Conservation (phyloP, 2,797 vertebrate genomes). For the Chaetophractus vellerosus region DNA sequence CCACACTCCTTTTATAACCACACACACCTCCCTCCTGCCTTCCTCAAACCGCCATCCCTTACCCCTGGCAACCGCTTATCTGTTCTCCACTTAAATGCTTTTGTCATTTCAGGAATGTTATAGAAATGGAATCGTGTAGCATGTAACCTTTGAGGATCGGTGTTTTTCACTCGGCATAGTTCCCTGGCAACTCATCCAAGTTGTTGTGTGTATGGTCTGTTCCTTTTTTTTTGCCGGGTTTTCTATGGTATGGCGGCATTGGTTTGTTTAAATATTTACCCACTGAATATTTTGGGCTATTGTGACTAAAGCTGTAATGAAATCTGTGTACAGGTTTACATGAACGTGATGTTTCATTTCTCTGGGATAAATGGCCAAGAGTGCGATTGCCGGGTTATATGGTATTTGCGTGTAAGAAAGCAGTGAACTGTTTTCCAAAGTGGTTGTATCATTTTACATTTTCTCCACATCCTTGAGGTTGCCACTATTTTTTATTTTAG, state of each 20-base stretch:
- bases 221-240: not conserved
- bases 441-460: not conserved
- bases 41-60: not conserved
- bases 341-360: not conserved
- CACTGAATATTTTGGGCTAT: not conserved
- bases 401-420: not conserved
- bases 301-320: not conserved
- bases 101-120: constrained; percentile 18
- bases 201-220: not conserved
- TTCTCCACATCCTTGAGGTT: not conserved
- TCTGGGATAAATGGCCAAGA: constrained; percentile 26
- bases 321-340: not conserved
- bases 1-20: not conserved
- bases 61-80: not conserved
- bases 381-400: not conserved
- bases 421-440: not conserved
- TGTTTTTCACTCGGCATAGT: not conserved
- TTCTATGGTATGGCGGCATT: not conserved
- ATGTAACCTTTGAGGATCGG: not conserved
- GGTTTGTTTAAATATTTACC: not conserved
- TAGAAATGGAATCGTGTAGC: not conserved
- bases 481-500: not conserved
- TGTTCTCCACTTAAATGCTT: not conserved
- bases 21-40: not conserved
- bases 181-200: constrained; percentile 3